phyloP scores from a whole-genome alignment of 2,888 invertebrate species.

The Eustalomyia histrio region DNA sequence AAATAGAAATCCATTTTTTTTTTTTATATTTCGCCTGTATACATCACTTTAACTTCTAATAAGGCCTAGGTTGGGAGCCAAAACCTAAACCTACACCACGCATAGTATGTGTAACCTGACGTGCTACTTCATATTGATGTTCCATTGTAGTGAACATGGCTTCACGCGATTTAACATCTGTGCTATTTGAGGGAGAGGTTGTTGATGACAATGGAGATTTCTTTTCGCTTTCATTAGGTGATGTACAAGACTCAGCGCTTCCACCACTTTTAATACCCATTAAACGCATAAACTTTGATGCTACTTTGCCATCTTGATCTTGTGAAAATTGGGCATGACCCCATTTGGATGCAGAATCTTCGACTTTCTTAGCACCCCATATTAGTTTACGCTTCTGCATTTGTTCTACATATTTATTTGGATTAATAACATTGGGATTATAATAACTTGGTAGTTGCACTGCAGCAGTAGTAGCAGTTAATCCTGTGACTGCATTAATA shows the following conservation, averaged over 20 bases:
- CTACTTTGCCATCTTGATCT: constrained; percentile 94
- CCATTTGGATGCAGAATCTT: constrained; percentile 83
- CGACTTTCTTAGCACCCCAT: constrained; percentile 89
- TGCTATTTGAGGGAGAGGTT: constrained; percentile 59
- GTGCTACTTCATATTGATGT: constrained; percentile 96
- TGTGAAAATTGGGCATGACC: constrained; percentile 91
- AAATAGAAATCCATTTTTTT: not conserved
- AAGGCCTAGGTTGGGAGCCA: constrained; percentile 81
- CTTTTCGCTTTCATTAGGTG: constrained; percentile 46
- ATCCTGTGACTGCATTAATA: constrained; percentile 54
- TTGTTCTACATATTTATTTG: constrained; percentile 91
- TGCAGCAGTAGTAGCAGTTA: constrained; percentile 50
- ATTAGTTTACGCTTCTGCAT: constrained; percentile 94
- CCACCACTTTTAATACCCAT: constrained; percentile 88
- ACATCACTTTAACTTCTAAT: constrained; percentile 37
- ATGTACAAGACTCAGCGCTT: constrained; percentile 24
- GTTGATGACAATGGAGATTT: constrained; percentile 31
- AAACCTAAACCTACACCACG: constrained; percentile 92
- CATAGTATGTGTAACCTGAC: constrained; percentile 97
- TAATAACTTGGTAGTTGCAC: constrained; percentile 84
- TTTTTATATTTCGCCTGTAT: not conserved
- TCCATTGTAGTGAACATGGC: constrained; percentile 96
- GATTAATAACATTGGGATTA: constrained; percentile 86
- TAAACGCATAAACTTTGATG: constrained; percentile 95
- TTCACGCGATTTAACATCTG: constrained; percentile 80